Conservation (phyloP, 2,888 invertebrate genomes). For the Chymomyza caudatula region DNA sequence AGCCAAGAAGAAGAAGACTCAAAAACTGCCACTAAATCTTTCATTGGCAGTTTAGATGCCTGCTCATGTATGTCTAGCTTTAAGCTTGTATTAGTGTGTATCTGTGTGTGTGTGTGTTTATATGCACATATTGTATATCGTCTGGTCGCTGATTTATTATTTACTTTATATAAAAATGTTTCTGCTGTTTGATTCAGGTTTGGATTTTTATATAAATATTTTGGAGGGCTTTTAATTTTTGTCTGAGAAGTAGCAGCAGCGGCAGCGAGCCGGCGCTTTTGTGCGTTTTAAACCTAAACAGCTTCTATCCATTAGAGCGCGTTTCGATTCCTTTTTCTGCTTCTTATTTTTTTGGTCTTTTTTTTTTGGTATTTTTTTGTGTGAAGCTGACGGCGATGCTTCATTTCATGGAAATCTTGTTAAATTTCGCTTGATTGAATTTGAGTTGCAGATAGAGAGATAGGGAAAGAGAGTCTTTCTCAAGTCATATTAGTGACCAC, state of each 20-base stretch:
- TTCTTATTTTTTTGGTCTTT: background rate
- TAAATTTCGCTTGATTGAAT: slow-evolving; percentile 68
- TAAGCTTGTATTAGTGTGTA: slow-evolving; percentile 1
- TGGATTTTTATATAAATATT: slow-evolving; percentile 7
- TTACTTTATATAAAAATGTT: slow-evolving; percentile 59
- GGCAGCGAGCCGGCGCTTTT: background rate
- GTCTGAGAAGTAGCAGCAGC: slow-evolving; percentile 5
- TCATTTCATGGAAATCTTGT: slow-evolving; percentile 63
- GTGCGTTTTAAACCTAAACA: background rate
- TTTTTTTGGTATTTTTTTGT: background rate
- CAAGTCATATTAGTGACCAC: slow-evolving; percentile 44
- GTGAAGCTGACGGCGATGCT: background rate
- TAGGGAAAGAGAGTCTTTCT: background rate
- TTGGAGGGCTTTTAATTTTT: slow-evolving; percentile 40
- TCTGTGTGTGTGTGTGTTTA: slow-evolving; percentile 19
- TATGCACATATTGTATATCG: slow-evolving; percentile 51
- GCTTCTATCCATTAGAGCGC: slow-evolving; percentile 49
- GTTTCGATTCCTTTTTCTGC: background rate
- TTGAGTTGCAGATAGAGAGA: slow-evolving; percentile 20
- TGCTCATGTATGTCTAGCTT: too few species aligned
- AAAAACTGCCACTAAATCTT: slow-evolving; percentile 57
- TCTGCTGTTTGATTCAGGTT: slow-evolving; percentile 2
- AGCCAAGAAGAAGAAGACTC: slow-evolving; percentile 45
- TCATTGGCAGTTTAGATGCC: slow-evolving; percentile 40
- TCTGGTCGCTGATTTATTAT: slow-evolving; percentile 63